These are phyloP conservation scores for Drosophila micromelanica DNA, from an alignment of 1,140 invertebrate genomes.

Conservation along the genomic window DNA sequence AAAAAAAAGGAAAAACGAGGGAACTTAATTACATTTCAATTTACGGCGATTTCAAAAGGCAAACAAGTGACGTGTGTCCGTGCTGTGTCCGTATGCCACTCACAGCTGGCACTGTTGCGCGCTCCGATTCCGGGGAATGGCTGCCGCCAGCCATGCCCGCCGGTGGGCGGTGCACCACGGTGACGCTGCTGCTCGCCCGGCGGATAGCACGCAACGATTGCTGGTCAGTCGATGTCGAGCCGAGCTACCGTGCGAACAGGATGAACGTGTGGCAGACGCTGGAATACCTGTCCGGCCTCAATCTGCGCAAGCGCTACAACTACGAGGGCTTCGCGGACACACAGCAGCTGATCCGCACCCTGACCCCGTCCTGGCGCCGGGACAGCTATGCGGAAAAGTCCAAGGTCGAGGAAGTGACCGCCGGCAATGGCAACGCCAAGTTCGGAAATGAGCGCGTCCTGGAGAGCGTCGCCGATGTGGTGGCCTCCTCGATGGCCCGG, in stretches of 20 bases:
- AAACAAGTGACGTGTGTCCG: not conserved
- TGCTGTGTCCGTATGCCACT: constrained; percentile 71
- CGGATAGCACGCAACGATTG: constrained; percentile 75
- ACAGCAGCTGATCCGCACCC: constrained; percentile 70
- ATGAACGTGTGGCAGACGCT: constrained; percentile 84
- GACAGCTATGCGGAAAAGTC: constrained; percentile 75
- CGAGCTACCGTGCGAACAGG: constrained; percentile 77
- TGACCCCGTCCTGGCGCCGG: constrained; percentile 76
- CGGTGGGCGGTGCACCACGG: constrained; percentile 63
- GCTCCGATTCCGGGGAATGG: constrained; percentile 63
- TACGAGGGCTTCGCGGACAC: constrained; percentile 77
- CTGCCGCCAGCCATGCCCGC: constrained; percentile 45
- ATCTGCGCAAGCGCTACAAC: constrained; percentile 75
- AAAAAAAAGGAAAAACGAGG: too few relatives aligned
- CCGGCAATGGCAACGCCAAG: constrained; percentile 23
- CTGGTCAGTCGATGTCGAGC: constrained; percentile 82
- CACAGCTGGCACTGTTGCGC: constrained; percentile 68
- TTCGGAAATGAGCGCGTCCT: constrained; percentile 45
- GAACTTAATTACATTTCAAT: constrained; percentile 82
- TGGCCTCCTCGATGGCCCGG: constrained; percentile 30
- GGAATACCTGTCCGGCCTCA: constrained; percentile 73
- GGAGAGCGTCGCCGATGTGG: constrained; percentile 23
- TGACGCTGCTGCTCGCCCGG: constrained; percentile 81
- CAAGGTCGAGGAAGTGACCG: constrained; percentile 50
- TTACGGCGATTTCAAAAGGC: constrained; percentile 20